Percentiles rank a stretch among this genome's conserved stretches.
Evolutionary conservation across 1,140 invertebrate species (phyloP).

Genomic region (Phymastichus coffea): DNA sequence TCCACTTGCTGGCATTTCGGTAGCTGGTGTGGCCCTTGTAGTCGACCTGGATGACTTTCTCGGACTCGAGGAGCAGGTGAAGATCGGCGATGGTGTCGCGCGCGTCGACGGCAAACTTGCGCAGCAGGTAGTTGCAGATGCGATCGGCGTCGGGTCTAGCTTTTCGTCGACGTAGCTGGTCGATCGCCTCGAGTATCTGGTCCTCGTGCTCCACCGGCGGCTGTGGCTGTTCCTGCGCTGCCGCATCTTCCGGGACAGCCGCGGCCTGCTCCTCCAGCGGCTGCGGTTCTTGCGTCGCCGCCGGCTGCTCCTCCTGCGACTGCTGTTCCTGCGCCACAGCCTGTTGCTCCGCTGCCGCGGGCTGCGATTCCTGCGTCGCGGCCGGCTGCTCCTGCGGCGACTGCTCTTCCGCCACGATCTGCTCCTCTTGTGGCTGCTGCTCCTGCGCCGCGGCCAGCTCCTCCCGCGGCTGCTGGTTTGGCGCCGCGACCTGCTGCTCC

Average conservation of each 20-base stretch:
- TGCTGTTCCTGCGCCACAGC: neutral
- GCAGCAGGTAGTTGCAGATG: conserved; percentile 77
- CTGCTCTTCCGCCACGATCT: neutral
- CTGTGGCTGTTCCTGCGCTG: conserved; percentile 49
- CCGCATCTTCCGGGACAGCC: conserved; percentile 37
- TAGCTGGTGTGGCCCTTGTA: conserved; percentile 85
- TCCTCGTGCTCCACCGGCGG: conserved; percentile 70
- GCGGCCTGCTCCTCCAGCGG: neutral
- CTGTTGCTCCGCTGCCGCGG: neutral
- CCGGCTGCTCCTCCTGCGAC: neutral
- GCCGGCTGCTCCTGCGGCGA: neutral
- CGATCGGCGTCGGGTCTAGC: conserved; percentile 79
- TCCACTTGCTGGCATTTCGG: conserved; percentile 76
- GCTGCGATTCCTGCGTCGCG: neutral
- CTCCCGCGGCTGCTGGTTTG: no score
- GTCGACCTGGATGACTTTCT: conserved; percentile 79
- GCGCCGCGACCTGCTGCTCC: no score
- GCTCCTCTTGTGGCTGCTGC: neutral
- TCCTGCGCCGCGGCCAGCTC: conserved; percentile 4
- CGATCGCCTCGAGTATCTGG: conserved; percentile 80
- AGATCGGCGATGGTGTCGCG: conserved; percentile 73
- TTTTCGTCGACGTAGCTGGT: conserved; percentile 78
- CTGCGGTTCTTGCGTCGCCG: neutral
- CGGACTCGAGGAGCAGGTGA: conserved; percentile 72
- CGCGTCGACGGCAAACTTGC: conserved; percentile 70